phyloP scores from a whole-genome alignment of 2,888 invertebrate species.

The Conomelus anceps region DNA sequence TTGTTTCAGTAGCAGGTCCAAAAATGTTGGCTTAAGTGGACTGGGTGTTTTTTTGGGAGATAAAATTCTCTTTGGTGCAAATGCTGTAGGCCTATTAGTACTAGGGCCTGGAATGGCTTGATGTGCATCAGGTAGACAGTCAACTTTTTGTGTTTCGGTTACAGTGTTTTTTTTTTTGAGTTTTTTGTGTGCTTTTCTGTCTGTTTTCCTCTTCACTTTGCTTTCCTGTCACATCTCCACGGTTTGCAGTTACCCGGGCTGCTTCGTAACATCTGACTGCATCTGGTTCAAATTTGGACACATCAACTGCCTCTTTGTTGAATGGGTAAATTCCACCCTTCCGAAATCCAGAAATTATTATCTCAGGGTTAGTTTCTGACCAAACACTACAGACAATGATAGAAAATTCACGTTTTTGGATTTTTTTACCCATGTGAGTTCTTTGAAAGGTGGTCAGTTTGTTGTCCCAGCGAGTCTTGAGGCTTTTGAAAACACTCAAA shows the following conservation, averaged over 20 bases:
- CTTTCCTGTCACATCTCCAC: neutral
- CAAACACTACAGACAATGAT: slow-evolving; percentile 33
- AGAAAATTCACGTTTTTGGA: slow-evolving; percentile 34
- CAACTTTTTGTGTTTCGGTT: too few species aligned
- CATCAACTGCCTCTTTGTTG: slow-evolving; percentile 27
- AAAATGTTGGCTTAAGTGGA: too few species aligned
- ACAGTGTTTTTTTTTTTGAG: too few species aligned
- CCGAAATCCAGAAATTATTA: slow-evolving; percentile 33
- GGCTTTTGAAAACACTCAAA: slow-evolving; percentile 35
- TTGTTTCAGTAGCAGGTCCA: neutral
- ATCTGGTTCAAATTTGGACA: neutral
- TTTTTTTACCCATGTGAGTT: slow-evolving; percentile 30
- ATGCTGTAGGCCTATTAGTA: too few species aligned
- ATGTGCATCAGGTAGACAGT: too few species aligned
- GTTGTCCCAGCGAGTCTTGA: slow-evolving; percentile 35
- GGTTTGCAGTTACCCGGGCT: too few species aligned
- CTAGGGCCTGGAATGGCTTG: too few species aligned
- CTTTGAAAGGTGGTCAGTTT: slow-evolving; percentile 35
- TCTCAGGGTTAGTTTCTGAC: slow-evolving; percentile 29
- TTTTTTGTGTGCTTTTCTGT: too few species aligned
- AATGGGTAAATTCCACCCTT: slow-evolving; percentile 36
- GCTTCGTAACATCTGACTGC: neutral
- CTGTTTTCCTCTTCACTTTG: too few species aligned
- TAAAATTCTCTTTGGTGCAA: too few species aligned
- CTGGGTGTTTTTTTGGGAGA: too few species aligned